Base-by-base conservation (phyloP, 2,113 vertebrate species). In the Ia io region DNA sequence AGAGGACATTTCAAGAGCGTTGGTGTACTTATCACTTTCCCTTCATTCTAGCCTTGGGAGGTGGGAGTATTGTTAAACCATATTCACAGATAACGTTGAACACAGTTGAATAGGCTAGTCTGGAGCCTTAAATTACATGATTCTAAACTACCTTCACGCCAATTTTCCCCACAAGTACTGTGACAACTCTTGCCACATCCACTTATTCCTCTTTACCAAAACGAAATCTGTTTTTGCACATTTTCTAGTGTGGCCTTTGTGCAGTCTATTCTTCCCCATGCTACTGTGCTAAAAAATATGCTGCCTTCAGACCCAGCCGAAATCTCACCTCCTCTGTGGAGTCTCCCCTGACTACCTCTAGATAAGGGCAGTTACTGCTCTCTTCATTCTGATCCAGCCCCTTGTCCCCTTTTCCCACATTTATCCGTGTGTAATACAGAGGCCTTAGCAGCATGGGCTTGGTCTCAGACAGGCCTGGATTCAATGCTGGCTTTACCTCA, bases 21-120 rank as follows among this genome's bases (percentile, higher is more conserved):
- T 32, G 28, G 28, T 3, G 1, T 2, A 0, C 3, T 0, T 0
- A 0, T 23, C 22, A 12, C 16, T 40, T 51, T 65, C 49, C 37
- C 11, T 35, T 10, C 16, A 1, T 32, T 9, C 3, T 1, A 40
- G 35, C 37, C 25, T 35, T 1, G 10, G 1, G 28, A 23, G 5
- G 32, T 1, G 22, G 63, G 18, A 0, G 1, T 30, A 6, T 1
- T 23, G 18, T 4, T 11, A 23, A 23, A 32, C 11, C 30, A 6
- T 3, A 10, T 12, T 30, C 9, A 42, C 3, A 83, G 32, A 28
- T 22, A 4, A n/a, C 1, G 16, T 28, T 32, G 8, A 85, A 13
- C 5, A 2, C 20, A 20, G n/a, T 1, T 78, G 40, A 16, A 18
- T 9, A 3, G 5, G 9, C 9, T 32, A 16, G 17, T 51, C 67